Base-by-base conservation (phyloP, 2,888 invertebrate species). In the Aleiodes leptofemur region DNA sequence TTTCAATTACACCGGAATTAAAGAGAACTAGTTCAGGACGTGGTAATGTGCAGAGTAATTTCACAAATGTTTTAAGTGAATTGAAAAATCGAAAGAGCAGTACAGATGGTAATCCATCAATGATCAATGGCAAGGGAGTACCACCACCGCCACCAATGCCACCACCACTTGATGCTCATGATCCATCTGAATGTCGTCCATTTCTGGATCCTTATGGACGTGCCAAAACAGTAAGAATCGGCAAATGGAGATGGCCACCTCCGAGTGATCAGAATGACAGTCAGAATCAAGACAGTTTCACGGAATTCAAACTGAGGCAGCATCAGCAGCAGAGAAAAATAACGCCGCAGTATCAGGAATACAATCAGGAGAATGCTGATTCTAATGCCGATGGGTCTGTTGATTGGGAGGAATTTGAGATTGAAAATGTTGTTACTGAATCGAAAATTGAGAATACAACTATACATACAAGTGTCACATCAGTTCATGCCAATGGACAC, bases 221-320 rank as follows among this genome's bases (percentile, higher is more conserved):
- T 34, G 98, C 98, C 0, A 97, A 98, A 86, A 98, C 98, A 0
- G 97, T 98, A 0, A 91, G 98, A 43, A 98, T 98, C 72, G 98
- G 97, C 1, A 97, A 97, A 90, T 97, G 97, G 97, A 91, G 89
- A 78, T 98, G 98, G 98, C 98, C 98, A 7, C 98, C 98, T 11
- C 94, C 94, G 7, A 95, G 95, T 74, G 94, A 94, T 0, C 93
- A 92, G 34, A 92, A 91, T 11, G 93, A 93, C 79, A 90, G 87
- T 13, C 94, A 94, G 77, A 92, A 92, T 14, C 92, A 94, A 5
- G 96, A 96, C 84, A 94, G 95, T 81, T 97, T 97, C 85, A 94
- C 96, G 74, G 96, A 96, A 82, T 97, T 97, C 84, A 97, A 97
- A 90, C 91, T 96, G 92, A 92, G 96, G 0, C 96, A 96, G 86